These are phyloP conservation scores for Apotomis capreana DNA, from an alignment of 2,888 invertebrate genomes.

Conservation along the genomic window DNA sequence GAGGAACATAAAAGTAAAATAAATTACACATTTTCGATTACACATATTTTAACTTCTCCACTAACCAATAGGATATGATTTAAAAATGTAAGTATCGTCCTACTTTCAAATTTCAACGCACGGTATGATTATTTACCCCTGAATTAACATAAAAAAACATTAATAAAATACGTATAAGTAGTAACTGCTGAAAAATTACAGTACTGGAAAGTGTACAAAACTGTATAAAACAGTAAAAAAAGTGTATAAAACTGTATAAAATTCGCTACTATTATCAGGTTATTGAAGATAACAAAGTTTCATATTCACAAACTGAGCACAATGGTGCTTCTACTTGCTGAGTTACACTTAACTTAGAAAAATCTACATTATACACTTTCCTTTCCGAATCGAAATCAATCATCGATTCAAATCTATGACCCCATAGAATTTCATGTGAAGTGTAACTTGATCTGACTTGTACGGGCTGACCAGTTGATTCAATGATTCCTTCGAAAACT, in stretches of 20 bases:
- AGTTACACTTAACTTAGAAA: constrained; percentile 93
- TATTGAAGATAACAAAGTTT: constrained; percentile 52
- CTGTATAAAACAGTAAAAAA: no score
- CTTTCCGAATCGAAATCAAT: constrained; percentile 88
- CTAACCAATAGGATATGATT: no score
- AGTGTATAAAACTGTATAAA: neutral
- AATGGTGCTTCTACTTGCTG: constrained; percentile 93
- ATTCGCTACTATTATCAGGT: neutral
- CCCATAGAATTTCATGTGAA: constrained; percentile 92
- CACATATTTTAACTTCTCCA: no score
- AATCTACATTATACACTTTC: constrained; percentile 92
- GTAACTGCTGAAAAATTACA: no score
- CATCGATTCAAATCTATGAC: constrained; percentile 91
- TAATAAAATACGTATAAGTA: no score
- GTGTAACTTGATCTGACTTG: constrained; percentile 93
- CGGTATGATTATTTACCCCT: no score
- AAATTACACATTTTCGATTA: no score
- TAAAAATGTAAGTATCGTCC: no score
- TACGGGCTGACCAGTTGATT: constrained; percentile 93
- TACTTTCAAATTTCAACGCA: no score
- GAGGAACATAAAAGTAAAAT: no score
- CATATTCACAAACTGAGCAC: constrained; percentile 89
- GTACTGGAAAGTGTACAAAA: no score
- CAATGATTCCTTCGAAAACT: constrained; percentile 94
- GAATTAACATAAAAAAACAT: no score